phyloP scores from a whole-genome alignment of 2,113 vertebrate genomes.

The Falco punctatus region DNA sequence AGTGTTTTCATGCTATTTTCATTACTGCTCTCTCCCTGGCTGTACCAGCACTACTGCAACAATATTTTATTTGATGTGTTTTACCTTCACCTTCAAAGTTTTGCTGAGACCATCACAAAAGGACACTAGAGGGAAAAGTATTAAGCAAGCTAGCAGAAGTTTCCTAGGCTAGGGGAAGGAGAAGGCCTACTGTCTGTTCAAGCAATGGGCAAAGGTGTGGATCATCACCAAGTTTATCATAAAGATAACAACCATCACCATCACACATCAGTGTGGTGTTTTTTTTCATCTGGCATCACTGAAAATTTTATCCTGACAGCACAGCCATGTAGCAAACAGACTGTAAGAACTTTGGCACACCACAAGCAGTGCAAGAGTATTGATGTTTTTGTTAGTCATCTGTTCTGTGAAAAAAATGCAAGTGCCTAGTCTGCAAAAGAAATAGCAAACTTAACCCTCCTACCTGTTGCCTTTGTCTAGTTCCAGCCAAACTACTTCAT shows the following conservation, averaged over 20 bases:
- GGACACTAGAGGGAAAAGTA: not conserved
- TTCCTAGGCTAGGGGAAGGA: not conserved
- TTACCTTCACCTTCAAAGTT: conserved; percentile 35
- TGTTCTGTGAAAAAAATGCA: not conserved
- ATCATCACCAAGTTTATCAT: not conserved
- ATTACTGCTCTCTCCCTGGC: not conserved
- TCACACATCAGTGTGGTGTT: no score
- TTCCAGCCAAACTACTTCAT: conserved; percentile 4
- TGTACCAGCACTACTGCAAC: not conserved
- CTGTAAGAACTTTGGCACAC: not conserved
- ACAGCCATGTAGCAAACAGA: not conserved
- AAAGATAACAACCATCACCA: not conserved
- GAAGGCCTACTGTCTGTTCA: not conserved
- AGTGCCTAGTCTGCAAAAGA: not conserved
- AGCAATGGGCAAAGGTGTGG: not conserved
- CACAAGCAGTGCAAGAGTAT: not conserved
- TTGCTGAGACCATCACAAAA: conserved; percentile 3
- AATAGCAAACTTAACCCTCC: not conserved
- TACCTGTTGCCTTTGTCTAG: not conserved
- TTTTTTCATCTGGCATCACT: not conserved
- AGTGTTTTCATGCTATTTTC: conserved; percentile 18
- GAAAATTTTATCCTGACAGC: not conserved
- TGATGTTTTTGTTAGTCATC: not conserved
- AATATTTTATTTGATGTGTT: conserved; percentile 35
- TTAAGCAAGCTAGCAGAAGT: not conserved